phyloP scores from a whole-genome alignment of 2,113 vertebrate species.

The Hypocryptadius cinnamomeus region DNA sequence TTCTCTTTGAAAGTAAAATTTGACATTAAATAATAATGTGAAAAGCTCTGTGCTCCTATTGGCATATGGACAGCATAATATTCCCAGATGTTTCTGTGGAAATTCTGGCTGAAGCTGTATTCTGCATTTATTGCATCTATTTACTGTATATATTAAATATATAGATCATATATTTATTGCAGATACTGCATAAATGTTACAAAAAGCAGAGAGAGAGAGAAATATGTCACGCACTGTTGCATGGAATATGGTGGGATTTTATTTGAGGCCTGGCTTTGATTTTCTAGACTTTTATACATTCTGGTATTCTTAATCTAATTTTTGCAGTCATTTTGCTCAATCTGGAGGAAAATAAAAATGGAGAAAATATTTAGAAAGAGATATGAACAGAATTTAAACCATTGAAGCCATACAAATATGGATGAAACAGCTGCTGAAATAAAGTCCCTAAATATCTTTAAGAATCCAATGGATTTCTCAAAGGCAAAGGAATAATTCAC shows the following conservation, averaged over 20 bases:
- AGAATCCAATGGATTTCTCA: background rate
- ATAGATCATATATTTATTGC: background rate
- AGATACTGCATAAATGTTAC: background rate
- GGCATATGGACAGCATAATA: background rate
- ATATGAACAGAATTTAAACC: background rate
- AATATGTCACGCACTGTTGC: background rate
- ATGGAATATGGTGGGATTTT: background rate
- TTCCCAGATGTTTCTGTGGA: background rate
- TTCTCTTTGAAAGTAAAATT: background rate
- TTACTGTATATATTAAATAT: background rate
- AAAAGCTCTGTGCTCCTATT: background rate
- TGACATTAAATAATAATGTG: background rate
- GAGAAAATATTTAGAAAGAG: background rate
- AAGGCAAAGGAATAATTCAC: background rate
- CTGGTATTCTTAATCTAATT: background rate
- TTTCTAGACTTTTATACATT: background rate
- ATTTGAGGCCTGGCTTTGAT: background rate
- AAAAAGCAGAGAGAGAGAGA: background rate
- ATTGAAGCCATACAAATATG: background rate
- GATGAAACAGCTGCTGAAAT: background rate
- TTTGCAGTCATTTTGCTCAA: background rate
- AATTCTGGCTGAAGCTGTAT: background rate
- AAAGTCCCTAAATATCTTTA: background rate
- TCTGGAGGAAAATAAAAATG: background rate
- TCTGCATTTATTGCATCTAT: background rate